Conservation (phyloP, 2,113 vertebrate species). For the Choloepus hoffmanni region DNA sequence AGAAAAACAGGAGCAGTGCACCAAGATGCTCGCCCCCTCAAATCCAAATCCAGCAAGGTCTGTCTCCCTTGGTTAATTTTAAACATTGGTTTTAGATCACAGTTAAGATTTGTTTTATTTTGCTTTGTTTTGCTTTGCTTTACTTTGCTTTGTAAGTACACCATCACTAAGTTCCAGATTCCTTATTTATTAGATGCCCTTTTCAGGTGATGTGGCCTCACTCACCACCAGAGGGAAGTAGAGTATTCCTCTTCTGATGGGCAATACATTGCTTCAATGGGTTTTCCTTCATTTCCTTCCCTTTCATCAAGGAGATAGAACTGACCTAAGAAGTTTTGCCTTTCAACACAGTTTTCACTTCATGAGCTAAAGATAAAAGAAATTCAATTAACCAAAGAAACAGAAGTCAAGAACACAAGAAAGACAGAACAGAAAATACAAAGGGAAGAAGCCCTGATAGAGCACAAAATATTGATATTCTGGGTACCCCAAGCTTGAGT, state of each 20-base stretch:
- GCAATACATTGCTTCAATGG: background rate
- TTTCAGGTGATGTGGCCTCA: background rate
- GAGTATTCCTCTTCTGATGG: background rate
- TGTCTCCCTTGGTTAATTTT: background rate
- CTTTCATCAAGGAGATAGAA: background rate
- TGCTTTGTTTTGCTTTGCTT: background rate
- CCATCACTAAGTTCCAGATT: background rate
- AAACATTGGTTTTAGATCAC: background rate
- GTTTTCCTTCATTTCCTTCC: background rate
- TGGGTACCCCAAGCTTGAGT: background rate
- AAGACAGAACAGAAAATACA: background rate
- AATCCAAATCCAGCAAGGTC: background rate
- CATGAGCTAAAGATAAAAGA: background rate
- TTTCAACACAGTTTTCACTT: slow-evolving; percentile 57
- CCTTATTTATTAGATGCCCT: background rate
- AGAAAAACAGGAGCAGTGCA: background rate
- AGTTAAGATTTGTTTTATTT: background rate
- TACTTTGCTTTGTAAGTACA: background rate
- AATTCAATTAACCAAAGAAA: slow-evolving; percentile 56
- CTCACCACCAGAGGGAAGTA: background rate
- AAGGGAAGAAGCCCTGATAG: background rate
- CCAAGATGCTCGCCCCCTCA: background rate
- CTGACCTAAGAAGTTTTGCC: background rate
- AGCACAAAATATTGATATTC: background rate
- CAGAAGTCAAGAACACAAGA: slow-evolving; percentile 54